These are phyloP conservation scores for Chunga burmeisteri DNA, from an alignment of 2,113 vertebrate genomes.

Conservation along the genomic window DNA sequence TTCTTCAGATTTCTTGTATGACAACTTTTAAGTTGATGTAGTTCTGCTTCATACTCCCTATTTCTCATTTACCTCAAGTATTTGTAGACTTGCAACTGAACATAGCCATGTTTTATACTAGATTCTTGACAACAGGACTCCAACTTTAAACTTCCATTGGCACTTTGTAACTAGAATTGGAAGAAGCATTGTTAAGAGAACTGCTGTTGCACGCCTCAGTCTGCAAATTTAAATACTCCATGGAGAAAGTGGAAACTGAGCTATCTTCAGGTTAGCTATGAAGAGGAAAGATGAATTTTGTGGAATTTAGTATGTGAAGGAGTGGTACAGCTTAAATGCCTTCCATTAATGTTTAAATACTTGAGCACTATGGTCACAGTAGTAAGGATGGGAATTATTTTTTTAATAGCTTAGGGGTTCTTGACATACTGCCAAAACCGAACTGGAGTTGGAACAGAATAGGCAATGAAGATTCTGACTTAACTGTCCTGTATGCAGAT, in stretches of 20 bases:
- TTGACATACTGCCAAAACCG: neutral
- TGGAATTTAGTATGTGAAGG: neutral
- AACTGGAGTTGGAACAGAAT: neutral
- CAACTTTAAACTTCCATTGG: neutral
- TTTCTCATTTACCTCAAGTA: neutral
- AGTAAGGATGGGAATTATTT: neutral
- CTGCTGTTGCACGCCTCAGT: neutral
- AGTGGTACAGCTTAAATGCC: neutral
- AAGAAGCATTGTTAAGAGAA: neutral
- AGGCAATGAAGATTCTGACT: neutral
- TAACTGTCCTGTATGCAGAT: neutral
- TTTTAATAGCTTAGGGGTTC: neutral
- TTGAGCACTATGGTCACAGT: neutral
- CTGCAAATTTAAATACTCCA: neutral
- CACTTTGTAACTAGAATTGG: neutral
- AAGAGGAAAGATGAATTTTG: neutral
- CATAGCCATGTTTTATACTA: neutral
- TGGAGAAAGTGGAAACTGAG: neutral
- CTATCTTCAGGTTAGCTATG: neutral
- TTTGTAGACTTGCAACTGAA: neutral
- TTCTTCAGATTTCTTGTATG: neutral
- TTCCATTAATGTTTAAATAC: neutral
- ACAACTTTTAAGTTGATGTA: neutral
- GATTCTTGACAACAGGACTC: neutral
- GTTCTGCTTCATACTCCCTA: neutral